Evolutionary conservation across 92 coral and sea anemone species (phyloP).

Genomic region (Epizoanthus ramosus): DNA sequence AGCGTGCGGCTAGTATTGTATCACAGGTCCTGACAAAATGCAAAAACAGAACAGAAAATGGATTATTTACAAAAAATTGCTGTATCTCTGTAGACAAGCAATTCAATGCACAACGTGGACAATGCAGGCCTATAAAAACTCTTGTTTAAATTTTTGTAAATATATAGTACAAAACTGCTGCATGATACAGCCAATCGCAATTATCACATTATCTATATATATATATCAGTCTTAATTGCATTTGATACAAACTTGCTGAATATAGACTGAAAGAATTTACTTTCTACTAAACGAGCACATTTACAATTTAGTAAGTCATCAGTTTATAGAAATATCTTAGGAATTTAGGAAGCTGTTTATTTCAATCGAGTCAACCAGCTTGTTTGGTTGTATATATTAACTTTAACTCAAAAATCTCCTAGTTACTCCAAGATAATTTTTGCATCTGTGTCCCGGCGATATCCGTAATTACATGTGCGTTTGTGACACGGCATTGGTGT

Average conservation of each 20-base stretch:
- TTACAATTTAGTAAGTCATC: not conserved
- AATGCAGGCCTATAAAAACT: constrained; percentile 9
- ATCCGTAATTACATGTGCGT: constrained; percentile 5
- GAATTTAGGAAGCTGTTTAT: not conserved
- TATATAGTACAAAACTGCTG: constrained; percentile 2
- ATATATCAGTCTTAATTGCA: not conserved
- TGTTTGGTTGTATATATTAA: constrained; percentile 26
- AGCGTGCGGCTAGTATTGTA: no score
- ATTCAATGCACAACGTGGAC: not conserved
- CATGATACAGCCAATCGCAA: not conserved
- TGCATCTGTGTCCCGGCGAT: not conserved
- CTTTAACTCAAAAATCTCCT: constrained; percentile 20
- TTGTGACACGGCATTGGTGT: constrained; percentile 24
- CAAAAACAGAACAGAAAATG: no score
- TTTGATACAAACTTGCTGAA: constrained; percentile 1
- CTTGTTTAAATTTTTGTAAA: not conserved
- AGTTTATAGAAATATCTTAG: not conserved
- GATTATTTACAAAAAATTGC: no score
- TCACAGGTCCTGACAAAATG: no score
- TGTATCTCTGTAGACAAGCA: no score
- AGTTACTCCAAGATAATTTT: constrained; percentile 27
- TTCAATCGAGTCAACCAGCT: constrained; percentile 6
- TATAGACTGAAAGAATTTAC: constrained; percentile 5
- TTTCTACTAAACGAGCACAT: not conserved
- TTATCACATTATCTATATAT: not conserved